Conservation (phyloP, 2,888 invertebrate species). For the Folsomia candida region DNA sequence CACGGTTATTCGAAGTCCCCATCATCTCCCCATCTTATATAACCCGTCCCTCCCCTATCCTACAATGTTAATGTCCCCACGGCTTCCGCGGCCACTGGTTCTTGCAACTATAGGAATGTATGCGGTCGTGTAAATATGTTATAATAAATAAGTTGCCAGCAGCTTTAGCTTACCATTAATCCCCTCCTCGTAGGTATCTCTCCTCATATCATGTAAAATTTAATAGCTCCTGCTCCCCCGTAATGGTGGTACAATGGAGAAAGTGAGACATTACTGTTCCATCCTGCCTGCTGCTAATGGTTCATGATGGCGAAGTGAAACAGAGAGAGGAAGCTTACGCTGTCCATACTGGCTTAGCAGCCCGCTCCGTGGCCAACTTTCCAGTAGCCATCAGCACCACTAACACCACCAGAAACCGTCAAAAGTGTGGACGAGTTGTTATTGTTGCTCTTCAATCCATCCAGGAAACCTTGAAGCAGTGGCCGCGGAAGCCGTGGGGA, state of each 20-base stretch:
- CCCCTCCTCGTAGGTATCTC: not conserved
- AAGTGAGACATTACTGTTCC: not conserved
- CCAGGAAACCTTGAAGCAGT: too few relatives aligned
- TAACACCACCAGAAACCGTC: too few relatives aligned
- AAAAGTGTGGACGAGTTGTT: too few relatives aligned
- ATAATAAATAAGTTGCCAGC: not conserved
- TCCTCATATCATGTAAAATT: constrained; percentile 3
- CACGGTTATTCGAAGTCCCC: too few relatives aligned
- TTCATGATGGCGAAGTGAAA: not conserved
- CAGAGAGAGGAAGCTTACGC: not conserved
- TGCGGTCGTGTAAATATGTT: not conserved
- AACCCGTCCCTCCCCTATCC: too few relatives aligned
- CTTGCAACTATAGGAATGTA: not conserved
- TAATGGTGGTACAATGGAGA: not conserved
- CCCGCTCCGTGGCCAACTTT: too few relatives aligned
- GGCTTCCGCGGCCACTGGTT: too few relatives aligned
- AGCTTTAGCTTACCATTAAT: not conserved
- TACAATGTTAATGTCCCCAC: too few relatives aligned
- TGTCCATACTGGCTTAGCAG: not conserved
- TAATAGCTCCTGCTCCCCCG: not conserved
- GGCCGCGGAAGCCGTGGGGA: too few relatives aligned
- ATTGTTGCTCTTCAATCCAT: too few relatives aligned
- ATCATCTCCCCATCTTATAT: too few relatives aligned
- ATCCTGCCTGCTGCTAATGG: not conserved
- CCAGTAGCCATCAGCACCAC: too few relatives aligned